These are phyloP conservation scores for Pelosia muscerda DNA, from an alignment of 2,888 invertebrate species.

Conservation along the genomic window DNA sequence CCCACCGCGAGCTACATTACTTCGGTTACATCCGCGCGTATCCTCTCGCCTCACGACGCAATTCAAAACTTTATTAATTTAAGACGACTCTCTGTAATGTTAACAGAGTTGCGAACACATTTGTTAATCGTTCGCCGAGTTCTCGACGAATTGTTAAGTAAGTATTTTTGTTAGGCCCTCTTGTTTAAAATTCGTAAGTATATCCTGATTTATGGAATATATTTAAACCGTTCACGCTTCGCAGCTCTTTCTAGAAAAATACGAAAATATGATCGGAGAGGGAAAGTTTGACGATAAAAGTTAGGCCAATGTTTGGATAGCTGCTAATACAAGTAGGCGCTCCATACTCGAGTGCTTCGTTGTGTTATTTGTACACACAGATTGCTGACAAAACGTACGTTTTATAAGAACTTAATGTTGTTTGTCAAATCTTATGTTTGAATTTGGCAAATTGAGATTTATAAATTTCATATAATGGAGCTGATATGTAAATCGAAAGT, in stretches of 20 bases:
- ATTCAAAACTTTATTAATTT: conserved; percentile 77
- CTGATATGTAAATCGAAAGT: background rate
- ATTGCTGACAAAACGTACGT: conserved; percentile 10
- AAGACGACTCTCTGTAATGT: conserved; percentile 58
- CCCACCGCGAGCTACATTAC: conserved; percentile 38
- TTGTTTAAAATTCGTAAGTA: conserved; percentile 73
- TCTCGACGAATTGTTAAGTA: conserved; percentile 63
- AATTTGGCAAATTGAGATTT: background rate
- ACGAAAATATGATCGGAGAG: conserved; percentile 70
- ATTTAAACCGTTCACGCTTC: conserved; percentile 71
- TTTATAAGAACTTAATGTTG: background rate
- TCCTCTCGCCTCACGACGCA: conserved; percentile 41
- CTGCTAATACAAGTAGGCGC: conserved; percentile 58
- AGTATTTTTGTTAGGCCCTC: conserved; percentile 76
- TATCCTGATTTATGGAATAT: conserved; percentile 80
- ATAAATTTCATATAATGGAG: background rate
- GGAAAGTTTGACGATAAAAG: conserved; percentile 63
- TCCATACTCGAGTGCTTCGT: conserved; percentile 1
- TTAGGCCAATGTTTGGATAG: conserved; percentile 69
- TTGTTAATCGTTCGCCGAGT: conserved; percentile 72
- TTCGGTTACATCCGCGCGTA: conserved; percentile 33
- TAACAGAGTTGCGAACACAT: conserved; percentile 59
- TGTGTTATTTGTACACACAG: background rate
- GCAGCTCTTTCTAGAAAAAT: conserved; percentile 72
- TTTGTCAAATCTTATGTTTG: background rate